Base-by-base conservation (phyloP, 2,888 invertebrate species). In the Hydraecia micacea region DNA sequence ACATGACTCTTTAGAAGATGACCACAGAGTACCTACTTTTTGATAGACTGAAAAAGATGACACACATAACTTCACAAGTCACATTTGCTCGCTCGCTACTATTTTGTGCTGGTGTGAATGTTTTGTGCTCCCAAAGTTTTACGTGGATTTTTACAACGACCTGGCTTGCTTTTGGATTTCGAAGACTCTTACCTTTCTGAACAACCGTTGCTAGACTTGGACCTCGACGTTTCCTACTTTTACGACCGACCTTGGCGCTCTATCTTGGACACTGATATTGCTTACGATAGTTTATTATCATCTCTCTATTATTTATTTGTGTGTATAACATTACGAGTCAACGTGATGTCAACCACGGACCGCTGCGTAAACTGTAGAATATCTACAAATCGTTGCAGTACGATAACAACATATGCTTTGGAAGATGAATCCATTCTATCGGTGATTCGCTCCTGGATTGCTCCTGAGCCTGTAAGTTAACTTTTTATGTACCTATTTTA, bases 131-230 rank as follows among this genome's bases (percentile, higher is more conserved):
- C n/a, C 13, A 58, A 58, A 58, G 55, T 55, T 55, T 25, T 58
- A 58, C 58, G n/a, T 58, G 58, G n/a, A n/a, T 58, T 58, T 58
- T 58, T 58, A 58, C 58, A 58, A 58, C n/a, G 58, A 58, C n/a
- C 58, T 58, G 58, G n/a, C 58, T 58, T 58, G 58, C 58, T 13
- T n/a, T 58, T 58, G n/a, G 58, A 58, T 58, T 58, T 58, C 58
- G 55, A 55, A 55, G n/a, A 42, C 13, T 13, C 3, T 0, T 42
- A 42, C 42, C 42, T 42, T 42, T 42, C 42, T 42, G 42, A 11
- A 42, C 42, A 13, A 42, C 42, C 42, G 11, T 42, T 13, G 42
- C 42, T 11, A 42, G 13, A 42, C 42, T 42, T 42, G 42, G 42
- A 42, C 13, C 11, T 42, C 42, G 42, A 42, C 42, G 13, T 13